These are phyloP conservation scores for Tenthredo amoena DNA, from an alignment of 2,888 invertebrate genomes.

Conservation along the genomic window DNA sequence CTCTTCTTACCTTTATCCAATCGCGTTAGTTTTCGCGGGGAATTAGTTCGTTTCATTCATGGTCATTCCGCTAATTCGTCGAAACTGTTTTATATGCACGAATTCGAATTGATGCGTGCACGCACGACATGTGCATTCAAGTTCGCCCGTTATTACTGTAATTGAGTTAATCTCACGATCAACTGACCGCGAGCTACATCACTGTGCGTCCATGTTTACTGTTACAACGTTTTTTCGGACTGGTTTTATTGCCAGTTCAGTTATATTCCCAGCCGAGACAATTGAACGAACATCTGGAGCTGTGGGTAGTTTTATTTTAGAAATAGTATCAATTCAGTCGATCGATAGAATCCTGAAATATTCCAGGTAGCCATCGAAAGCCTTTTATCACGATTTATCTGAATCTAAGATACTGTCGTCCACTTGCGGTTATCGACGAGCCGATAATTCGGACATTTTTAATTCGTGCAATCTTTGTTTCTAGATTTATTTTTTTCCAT, in stretches of 20 bases:
- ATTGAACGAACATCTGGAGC: background rate
- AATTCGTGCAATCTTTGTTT: background rate
- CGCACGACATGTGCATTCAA: background rate
- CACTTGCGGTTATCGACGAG: background rate
- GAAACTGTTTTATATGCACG: background rate
- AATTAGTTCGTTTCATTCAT: background rate
- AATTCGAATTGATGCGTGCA: background rate
- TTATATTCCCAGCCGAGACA: background rate
- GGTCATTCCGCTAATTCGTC: background rate
- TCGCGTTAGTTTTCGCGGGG: background rate
- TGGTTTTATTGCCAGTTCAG: conserved; percentile 20
- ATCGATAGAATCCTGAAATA: background rate
- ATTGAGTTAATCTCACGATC: conserved; percentile 38
- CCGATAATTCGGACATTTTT: conserved; percentile 14
- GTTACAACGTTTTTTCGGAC: conserved; percentile 19
- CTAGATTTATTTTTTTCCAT: background rate
- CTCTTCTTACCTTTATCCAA: background rate
- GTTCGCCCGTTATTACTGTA: conserved; percentile 21
- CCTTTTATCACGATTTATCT: conserved; percentile 28
- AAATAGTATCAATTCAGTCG: background rate
- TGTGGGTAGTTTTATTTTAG: background rate
- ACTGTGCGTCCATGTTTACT: conserved; percentile 19
- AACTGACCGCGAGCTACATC: background rate
- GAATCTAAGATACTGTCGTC: conserved; percentile 22
- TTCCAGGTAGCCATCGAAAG: conserved; percentile 19